Evolutionary conservation across 2,113 vertebrate genomes (phyloP).

Genomic region (Leptodactylus fuscus): DNA sequence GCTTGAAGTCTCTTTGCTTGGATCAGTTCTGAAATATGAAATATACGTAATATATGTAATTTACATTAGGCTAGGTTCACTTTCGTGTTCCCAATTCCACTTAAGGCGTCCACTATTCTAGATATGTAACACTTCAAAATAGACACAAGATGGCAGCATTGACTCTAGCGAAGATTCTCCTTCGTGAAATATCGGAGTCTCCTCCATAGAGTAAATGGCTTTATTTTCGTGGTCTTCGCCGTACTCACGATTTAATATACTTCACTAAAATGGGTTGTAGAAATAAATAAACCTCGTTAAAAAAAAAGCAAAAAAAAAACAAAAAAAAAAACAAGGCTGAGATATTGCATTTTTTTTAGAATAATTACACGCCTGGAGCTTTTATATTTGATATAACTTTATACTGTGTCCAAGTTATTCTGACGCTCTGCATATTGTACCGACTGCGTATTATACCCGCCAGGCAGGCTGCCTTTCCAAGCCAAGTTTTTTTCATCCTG

Average conservation of each 20-base stretch:
- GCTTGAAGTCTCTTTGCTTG: conserved; percentile 79
- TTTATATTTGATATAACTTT: not conserved
- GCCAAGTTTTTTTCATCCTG: too few relatives aligned
- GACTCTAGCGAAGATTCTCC: not conserved
- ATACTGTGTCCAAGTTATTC: not conserved
- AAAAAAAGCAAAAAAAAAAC: too few relatives aligned
- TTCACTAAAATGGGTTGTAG: not conserved
- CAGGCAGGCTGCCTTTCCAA: too few relatives aligned
- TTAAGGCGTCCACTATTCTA: not conserved
- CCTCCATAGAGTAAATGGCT: too few relatives aligned
- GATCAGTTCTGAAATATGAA: conserved; percentile 78
- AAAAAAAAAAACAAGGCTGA: not conserved
- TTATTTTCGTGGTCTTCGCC: not conserved
- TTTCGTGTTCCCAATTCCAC: too few relatives aligned
- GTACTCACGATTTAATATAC: not conserved
- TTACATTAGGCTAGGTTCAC: too few relatives aligned
- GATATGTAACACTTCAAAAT: not conserved
- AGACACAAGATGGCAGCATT: conserved; percentile 52
- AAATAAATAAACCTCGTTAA: too few relatives aligned
- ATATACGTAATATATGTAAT: too few relatives aligned
- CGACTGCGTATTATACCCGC: too few relatives aligned
- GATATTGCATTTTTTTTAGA: not conserved
- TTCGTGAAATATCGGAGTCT: too few relatives aligned
- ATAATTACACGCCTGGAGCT: not conserved
- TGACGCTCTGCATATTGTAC: not conserved